Percentiles rank a stretch among this genome's conserved stretches.
Evolutionary conservation across 2,888 invertebrate genomes (phyloP).

Genomic region (Poecilus cupreus): DNA sequence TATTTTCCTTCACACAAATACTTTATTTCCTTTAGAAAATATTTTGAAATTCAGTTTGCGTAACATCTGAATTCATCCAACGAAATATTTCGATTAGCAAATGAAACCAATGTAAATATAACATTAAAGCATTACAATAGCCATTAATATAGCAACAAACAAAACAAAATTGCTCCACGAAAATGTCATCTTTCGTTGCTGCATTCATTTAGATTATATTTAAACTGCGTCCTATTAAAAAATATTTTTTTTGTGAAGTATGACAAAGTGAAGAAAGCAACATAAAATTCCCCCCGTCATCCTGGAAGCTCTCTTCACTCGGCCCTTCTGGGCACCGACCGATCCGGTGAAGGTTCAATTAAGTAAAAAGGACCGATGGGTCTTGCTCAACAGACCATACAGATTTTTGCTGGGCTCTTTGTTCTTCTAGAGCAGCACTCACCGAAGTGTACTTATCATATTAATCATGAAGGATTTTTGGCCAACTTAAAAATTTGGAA

Average conservation of each 20-base stretch:
- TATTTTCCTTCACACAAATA: not conserved
- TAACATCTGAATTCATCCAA: too few relatives aligned
- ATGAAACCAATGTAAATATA: too few relatives aligned
- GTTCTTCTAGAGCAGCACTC: slow-evolving; percentile 25
- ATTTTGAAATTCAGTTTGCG: not conserved
- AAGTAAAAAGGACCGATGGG: slow-evolving; percentile 31
- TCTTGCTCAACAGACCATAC: slow-evolving; percentile 30
- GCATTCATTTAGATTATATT: not conserved
- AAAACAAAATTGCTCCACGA: too few relatives aligned
- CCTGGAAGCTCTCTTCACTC: not conserved
- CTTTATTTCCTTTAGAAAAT: not conserved
- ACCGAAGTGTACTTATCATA: slow-evolving; percentile 34
- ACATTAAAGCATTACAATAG: too few relatives aligned
- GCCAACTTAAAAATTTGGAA: not conserved
- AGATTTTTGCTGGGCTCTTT: slow-evolving; percentile 49
- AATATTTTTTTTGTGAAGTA: not conserved
- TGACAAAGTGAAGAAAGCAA: not conserved
- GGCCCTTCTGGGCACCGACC: not conserved
- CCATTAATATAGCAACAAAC: too few relatives aligned
- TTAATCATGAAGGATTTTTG: slow-evolving; percentile 23
- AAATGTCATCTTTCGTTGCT: not conserved
- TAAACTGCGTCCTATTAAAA: not conserved
- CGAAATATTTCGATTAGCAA: too few relatives aligned
- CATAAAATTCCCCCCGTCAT: not conserved
- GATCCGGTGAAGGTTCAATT: slow-evolving; percentile 23